These are phyloP conservation scores for Nerophis lumbriciformis DNA, from an alignment of 2,113 vertebrate genomes.

Conservation along the genomic window DNA sequence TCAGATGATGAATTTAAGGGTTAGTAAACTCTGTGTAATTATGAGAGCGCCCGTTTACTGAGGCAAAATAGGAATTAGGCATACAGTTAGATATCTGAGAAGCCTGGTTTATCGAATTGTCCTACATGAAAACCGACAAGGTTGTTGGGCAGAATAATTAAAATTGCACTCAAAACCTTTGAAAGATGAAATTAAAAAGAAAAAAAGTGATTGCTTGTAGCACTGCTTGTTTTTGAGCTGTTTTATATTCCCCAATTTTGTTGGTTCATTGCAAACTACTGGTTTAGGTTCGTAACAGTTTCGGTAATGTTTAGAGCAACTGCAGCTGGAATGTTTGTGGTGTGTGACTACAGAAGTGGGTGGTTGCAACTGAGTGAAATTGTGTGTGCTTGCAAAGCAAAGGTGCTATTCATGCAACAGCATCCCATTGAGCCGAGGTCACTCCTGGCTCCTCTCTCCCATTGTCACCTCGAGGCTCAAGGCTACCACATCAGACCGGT, in stretches of 20 bases:
- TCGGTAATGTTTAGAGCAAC: too few relatives aligned
- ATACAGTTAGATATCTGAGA: conserved; percentile 40
- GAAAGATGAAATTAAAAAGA: too few relatives aligned
- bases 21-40: conserved; percentile 53
- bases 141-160: conserved; percentile 23
- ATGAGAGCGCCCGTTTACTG: conserved; percentile 55
- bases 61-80: conserved; percentile 47
- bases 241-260: too few relatives aligned
- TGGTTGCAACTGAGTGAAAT: conserved; percentile 34
- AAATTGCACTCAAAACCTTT: neutral
- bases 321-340: conserved; percentile 23
- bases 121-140: conserved; percentile 29
- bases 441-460: conserved; percentile 46
- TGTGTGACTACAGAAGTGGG: conserved; percentile 28
- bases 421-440: conserved; percentile 62
- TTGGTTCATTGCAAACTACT: too few relatives aligned
- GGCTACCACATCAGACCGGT: conserved; percentile 53
- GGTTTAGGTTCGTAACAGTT: too few relatives aligned
- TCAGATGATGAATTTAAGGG: conserved; percentile 61
- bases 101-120: conserved; percentile 52
- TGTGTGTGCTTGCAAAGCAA: conserved; percentile 38
- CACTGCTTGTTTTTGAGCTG: too few relatives aligned
- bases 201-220: too few relatives aligned
- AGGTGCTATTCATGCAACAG: conserved; percentile 62
- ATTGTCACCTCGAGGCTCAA: conserved; percentile 66